Conservation (phyloP, 2,113 vertebrate genomes). For the Columbina picui region DNA sequence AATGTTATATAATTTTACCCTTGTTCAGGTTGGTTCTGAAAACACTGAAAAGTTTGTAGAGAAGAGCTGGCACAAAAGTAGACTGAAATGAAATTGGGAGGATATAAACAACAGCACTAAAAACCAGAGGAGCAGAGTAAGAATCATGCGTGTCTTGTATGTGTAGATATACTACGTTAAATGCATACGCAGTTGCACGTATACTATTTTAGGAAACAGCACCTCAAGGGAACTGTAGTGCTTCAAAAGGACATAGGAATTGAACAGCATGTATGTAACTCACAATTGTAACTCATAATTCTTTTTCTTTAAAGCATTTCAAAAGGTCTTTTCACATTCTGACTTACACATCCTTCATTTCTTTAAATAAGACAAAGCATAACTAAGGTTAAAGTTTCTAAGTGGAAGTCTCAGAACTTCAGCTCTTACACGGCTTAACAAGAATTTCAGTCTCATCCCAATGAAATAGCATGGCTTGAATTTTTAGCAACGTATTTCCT, state of each 20-base stretch:
- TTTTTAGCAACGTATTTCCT: not conserved
- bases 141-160: not conserved
- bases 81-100: not conserved
- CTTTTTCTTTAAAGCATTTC: not conserved
- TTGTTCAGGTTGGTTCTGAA: not conserved
- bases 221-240: not conserved
- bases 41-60: not conserved
- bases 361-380: not conserved
- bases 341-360: not conserved
- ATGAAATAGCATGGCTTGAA: not conserved
- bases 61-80: not conserved
- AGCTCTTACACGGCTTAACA: not conserved
- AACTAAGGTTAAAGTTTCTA: not conserved
- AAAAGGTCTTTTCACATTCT: not conserved
- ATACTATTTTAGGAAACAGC: not conserved
- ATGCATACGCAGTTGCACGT: not conserved
- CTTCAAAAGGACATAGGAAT: not conserved
- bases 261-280: not conserved
- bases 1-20: not conserved
- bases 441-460: not conserved
- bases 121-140: not conserved
- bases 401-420: not conserved
- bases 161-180: not conserved
- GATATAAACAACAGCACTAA: not conserved
- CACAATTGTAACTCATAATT: not conserved